phyloP scores from a whole-genome alignment of 1,140 invertebrate species.

The Paraescarpia echinospica region DNA sequence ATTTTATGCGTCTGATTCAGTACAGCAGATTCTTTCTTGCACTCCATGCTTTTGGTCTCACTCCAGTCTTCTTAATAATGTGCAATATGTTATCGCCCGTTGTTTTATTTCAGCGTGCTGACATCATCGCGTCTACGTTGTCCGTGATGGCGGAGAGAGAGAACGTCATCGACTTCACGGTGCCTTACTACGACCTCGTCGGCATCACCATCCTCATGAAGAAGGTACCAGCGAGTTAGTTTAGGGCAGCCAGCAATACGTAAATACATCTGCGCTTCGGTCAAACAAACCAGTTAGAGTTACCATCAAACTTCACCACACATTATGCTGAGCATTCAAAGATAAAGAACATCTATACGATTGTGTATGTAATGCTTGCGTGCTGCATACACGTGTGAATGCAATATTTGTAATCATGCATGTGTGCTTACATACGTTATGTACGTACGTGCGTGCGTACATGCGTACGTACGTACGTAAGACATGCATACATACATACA shows the following conservation, averaged over 20 bases:
- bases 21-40: no score
- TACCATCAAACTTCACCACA: background rate
- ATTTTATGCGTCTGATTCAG: no score
- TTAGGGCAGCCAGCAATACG: background rate
- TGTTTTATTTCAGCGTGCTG: constrained; percentile 43
- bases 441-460: background rate
- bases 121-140: constrained; percentile 54
- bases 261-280: background rate
- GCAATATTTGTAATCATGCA: no score
- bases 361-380: constrained; percentile 29
- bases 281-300: background rate
- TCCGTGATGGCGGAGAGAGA: constrained; percentile 55
- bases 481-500: no score
- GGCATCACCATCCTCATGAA: constrained; percentile 72
- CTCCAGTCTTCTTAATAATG: no score
- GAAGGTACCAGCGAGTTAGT: background rate
- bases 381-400: no score
- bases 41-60: no score
- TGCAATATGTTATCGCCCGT: background rate
- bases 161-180: constrained; percentile 56
- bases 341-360: constrained; percentile 51
- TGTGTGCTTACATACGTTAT: background rate
- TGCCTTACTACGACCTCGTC: constrained; percentile 56
- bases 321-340: constrained; percentile 47
- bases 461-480: background rate